Percentiles rank a stretch among this genome's conserved stretches.
Conservation (phyloP, 2,888 invertebrate genomes). For the Philaethria dido region DNA sequence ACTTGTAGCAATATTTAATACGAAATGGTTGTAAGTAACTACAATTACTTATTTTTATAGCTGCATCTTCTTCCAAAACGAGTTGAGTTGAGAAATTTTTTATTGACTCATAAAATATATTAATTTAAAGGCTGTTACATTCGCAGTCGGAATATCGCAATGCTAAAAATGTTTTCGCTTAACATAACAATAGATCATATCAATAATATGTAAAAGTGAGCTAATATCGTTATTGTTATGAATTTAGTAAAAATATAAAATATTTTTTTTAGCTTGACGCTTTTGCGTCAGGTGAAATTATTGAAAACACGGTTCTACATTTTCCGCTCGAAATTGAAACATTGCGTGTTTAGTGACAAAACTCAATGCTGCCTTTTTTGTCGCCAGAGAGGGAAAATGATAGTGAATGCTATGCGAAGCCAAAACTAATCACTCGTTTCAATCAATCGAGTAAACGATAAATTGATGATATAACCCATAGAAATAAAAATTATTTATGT, state of each 20-base stretch:
- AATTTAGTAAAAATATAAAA: background rate
- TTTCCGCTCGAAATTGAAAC: too few species aligned
- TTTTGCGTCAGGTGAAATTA: too few species aligned
- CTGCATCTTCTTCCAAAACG: conserved; percentile 35
- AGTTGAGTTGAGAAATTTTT: conserved; percentile 33
- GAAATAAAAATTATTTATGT: too few species aligned
- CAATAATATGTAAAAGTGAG: conserved; percentile 6
- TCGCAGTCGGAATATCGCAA: conserved; percentile 28
- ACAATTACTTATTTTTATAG: conserved; percentile 14
- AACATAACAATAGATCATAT: conserved; percentile 28
- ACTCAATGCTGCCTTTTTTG: too few species aligned
- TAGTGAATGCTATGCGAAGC: too few species aligned
- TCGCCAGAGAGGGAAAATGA: too few species aligned
- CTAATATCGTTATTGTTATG: background rate
- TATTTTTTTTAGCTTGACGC: too few species aligned
- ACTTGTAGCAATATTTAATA: background rate
- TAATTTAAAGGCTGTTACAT: conserved; percentile 20
- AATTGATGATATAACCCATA: too few species aligned
- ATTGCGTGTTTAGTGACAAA: too few species aligned
- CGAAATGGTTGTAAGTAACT: conserved; percentile 4
- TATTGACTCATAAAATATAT: conserved; percentile 26
- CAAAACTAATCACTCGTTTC: too few species aligned
- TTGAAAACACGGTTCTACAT: too few species aligned
- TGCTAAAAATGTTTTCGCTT: conserved; percentile 25
- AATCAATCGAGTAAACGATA: too few species aligned